Evolutionary conservation across 2,113 vertebrate species (phyloP).

Genomic region (Osmerus mordax): DNA sequence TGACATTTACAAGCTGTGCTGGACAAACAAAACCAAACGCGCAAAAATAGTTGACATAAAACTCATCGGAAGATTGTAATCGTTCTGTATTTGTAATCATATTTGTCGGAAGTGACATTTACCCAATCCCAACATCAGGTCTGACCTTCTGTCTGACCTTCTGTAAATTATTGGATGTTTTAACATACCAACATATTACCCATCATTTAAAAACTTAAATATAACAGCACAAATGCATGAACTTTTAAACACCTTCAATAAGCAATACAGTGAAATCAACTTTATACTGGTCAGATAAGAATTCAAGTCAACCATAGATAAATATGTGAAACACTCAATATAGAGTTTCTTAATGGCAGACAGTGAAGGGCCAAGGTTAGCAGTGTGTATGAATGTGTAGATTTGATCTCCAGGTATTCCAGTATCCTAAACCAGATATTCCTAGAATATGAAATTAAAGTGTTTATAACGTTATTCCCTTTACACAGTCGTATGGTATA

Average conservation of each 20-base stretch:
- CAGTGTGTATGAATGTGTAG: conserved; percentile 15
- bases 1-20: conserved; percentile 27
- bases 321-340: conserved; percentile 7
- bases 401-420: background rate
- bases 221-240: conserved; percentile 3
- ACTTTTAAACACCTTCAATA: background rate
- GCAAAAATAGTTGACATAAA: background rate
- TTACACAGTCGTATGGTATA: background rate
- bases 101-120: conserved; percentile 26
- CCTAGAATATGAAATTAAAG: background rate
- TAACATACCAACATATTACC: conserved; percentile 25
- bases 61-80: background rate
- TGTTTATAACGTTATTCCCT: background rate
- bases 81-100: background rate
- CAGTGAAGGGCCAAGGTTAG: background rate
- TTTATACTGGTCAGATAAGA: background rate
- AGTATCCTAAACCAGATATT: background rate
- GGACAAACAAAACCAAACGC: conserved; percentile 12
- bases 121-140: background rate
- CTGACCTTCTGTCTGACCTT: background rate
- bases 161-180: conserved; percentile 14
- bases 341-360: conserved; percentile 7
- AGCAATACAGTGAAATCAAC: conserved; percentile 23
- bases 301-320: conserved; percentile 6
- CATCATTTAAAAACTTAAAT: conserved; percentile 12